Conservation (phyloP, 2,113 vertebrate species). For the Blennius ocellaris region DNA sequence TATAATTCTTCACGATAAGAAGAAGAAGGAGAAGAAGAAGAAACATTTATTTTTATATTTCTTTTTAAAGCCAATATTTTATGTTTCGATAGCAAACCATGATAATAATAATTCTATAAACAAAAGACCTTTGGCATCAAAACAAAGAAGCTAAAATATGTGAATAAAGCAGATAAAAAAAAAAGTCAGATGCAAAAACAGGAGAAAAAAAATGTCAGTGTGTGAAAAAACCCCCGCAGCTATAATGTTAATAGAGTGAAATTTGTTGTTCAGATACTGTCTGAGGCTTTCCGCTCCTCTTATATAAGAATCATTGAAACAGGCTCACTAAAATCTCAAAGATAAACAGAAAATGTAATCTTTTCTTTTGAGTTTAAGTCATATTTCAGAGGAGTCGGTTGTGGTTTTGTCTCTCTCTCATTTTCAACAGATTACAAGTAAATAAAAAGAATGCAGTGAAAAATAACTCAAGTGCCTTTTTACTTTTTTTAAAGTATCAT, state of each 20-base stretch:
- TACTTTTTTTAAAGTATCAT: conserved; percentile 1
- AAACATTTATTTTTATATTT: too few relatives aligned
- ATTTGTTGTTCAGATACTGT: not conserved
- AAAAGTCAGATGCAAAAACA: too few relatives aligned
- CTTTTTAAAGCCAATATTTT: too few relatives aligned
- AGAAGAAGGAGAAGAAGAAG: too few relatives aligned
- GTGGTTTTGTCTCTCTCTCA: conserved; percentile 1
- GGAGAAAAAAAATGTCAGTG: not conserved
- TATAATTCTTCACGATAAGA: too few relatives aligned
- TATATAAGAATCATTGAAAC: not conserved
- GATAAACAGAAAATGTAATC: not conserved
- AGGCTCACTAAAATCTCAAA: not conserved
- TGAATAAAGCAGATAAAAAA: not conserved
- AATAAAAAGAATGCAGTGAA: conserved; percentile 6
- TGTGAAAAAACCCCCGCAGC: not conserved
- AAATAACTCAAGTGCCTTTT: not conserved
- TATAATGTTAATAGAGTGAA: not conserved
- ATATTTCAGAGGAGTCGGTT: not conserved
- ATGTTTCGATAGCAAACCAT: too few relatives aligned
- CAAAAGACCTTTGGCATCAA: not conserved
- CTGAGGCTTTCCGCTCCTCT: not conserved
- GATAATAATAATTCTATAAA: too few relatives aligned
- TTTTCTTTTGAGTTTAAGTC: not conserved
- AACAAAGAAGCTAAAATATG: not conserved
- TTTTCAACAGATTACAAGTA: not conserved